Base-by-base conservation (phyloP, 2,888 invertebrate species). In the Adineta ricciae region DNA sequence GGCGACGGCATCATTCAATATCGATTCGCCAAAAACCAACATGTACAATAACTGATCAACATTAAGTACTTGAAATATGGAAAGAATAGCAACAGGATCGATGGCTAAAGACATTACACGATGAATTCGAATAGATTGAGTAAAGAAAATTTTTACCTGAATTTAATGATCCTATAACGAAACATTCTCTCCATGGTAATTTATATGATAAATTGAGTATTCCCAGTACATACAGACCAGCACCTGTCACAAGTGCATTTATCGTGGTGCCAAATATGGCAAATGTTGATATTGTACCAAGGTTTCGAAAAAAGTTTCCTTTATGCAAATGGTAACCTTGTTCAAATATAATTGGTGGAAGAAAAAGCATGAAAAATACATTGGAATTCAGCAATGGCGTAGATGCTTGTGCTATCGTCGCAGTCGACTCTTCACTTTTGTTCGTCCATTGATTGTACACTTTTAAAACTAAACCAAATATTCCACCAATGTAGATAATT, bases 271-370 rank as follows among this genome's bases (percentile, higher is more conserved):
- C 99, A 88, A 97, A 93, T 88, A 98, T 96, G 2, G 99, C 98
- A 93, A 99, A 99, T 0, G 97, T 94, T 89, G 98, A 91, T 88
- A 99, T 99, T 7, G 97, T 97, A n/a, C 97, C 97, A 89, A 99
- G 97, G 89, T 99, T 99, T 91, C 98, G 96, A 88, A 93, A 93
- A 88, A 93, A 93, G 88, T 93, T 92, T 46, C 92, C 92, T 92
- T 99, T 99, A 89, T 99, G 98, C 86, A 99, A 92, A 92, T 98
- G 99, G 90, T 98, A 99, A 5, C 98, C 98, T 5, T 97, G 97
- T 91, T 99, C 99, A 92, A 99, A 99, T 88, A 99, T 99, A 85
- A 99, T 99, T 0, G 99, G 99, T 19, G 99, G 99, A 84, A 99
- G 91, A 0, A 99, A 92, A 4, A 99, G 95, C 84, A 99, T 92